A percentile compares a stretch with the other conserved stretches of the same genome.
Evolutionary conservation across 2,797 vertebrate species (phyloP).

Genomic region (Mormyrus proboscirostris): DNA sequence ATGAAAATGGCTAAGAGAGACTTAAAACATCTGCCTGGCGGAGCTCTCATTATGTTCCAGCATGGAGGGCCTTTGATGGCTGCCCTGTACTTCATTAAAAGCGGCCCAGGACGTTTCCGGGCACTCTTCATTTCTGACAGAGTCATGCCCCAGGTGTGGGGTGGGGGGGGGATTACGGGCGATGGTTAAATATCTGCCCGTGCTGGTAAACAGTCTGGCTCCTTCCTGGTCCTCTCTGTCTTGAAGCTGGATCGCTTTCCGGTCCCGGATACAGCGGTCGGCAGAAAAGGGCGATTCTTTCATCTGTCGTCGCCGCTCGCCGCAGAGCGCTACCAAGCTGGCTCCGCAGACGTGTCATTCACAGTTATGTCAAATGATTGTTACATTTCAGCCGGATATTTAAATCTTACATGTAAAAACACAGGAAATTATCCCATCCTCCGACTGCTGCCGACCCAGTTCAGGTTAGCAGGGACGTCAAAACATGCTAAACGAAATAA

Average conservation of each 20-base stretch:
- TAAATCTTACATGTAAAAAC: neutral
- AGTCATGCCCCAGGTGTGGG: conserved; percentile 31
- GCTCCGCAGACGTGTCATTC: neutral
- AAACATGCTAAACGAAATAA: neutral
- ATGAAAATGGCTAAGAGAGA: conserved; percentile 38
- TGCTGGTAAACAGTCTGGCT: conserved; percentile 50
- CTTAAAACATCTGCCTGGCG: conserved; percentile 24
- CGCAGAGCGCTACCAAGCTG: neutral
- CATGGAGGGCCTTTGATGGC: conserved; percentile 41
- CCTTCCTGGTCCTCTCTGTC: conserved; percentile 46
- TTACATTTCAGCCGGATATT: neutral
- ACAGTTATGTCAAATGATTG: conserved; percentile 6
- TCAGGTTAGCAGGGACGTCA: neutral
- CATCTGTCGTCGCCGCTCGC: neutral
- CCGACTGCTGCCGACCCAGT: neutral
- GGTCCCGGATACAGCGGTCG: conserved; percentile 43
- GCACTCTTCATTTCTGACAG: conserved; percentile 18
- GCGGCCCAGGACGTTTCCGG: conserved; percentile 12
- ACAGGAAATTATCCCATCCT: neutral
- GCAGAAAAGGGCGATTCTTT: neutral
- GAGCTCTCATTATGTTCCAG: conserved; percentile 28
- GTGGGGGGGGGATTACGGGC: conserved; percentile 38
- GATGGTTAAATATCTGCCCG: conserved; percentile 29
- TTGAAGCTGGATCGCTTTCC: conserved; percentile 58
- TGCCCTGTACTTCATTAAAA: conserved; percentile 47